These are phyloP conservation scores for Augochlora pura DNA, from an alignment of 1,140 invertebrate genomes.

Conservation along the genomic window DNA sequence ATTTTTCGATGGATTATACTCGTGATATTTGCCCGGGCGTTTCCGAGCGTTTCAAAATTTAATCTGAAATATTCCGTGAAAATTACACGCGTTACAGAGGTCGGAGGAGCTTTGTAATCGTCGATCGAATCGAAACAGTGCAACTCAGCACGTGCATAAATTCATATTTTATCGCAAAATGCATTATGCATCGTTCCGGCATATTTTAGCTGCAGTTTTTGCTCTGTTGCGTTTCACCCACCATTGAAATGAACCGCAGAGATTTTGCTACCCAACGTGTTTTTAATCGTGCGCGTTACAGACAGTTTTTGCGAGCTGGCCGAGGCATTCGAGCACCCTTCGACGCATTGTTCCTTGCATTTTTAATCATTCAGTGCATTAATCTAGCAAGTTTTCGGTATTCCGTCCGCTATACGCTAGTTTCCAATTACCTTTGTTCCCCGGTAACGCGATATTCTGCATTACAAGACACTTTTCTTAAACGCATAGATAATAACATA, in stretches of 20 bases:
- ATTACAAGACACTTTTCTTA: too few relatives aligned
- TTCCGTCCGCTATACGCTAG: not conserved
- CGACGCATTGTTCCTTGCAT: conserved; percentile 4
- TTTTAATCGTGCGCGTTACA: conserved; percentile 46
- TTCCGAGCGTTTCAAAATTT: conserved; percentile 32
- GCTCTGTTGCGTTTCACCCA: conserved; percentile 51
- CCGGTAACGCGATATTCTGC: too few relatives aligned
- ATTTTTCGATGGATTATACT: conserved; percentile 29
- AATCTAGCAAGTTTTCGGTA: not conserved
- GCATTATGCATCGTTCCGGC: conserved; percentile 60
- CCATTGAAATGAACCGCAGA: conserved; percentile 47
- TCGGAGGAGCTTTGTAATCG: conserved; percentile 44
- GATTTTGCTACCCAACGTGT: conserved; percentile 45
- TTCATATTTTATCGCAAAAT: conserved; percentile 63
- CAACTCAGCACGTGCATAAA: conserved; percentile 61
- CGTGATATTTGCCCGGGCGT: conserved; percentile 26
- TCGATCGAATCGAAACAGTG: conserved; percentile 52
- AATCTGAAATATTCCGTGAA: conserved; percentile 48
- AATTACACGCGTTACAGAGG: conserved; percentile 48
- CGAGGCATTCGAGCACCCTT: conserved; percentile 9
- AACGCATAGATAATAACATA: too few relatives aligned
- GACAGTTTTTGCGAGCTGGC: conserved; percentile 35
- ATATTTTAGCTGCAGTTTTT: conserved; percentile 61
- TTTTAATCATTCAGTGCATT: conserved; percentile 16
- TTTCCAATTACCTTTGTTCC: not conserved